Conservation (phyloP, 2,113 vertebrate genomes). For the Glaucomys volans region DNA sequence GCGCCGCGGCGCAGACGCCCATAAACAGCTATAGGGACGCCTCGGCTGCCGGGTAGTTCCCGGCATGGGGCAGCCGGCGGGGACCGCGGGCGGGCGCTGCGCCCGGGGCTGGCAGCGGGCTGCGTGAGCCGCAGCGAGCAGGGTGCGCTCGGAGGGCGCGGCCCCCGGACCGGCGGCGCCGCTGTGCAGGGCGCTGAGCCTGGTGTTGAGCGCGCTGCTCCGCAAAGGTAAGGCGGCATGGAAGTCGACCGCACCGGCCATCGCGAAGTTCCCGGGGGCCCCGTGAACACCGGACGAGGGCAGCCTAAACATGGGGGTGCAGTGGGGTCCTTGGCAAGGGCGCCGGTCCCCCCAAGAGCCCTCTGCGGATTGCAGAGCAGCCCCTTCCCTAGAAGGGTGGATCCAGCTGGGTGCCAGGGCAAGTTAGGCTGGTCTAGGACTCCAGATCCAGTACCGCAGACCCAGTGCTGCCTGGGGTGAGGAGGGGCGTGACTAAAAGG, state of each 20-base stretch:
- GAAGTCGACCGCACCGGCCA: neutral
- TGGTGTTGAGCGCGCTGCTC: constrained; percentile 84
- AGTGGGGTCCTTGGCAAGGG: neutral
- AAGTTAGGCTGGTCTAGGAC: neutral
- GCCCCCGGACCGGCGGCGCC: constrained; percentile 71
- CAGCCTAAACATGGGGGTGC: neutral
- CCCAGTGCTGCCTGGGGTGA: neutral
- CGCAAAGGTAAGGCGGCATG: constrained; percentile 82
- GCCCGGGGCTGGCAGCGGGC: constrained; percentile 29
- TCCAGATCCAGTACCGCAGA: neutral
- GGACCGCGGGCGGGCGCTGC: neutral
- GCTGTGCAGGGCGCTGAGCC: constrained; percentile 74
- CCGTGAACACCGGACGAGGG: neutral
- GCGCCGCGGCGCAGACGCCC: neutral
- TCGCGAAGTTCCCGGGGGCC: neutral
- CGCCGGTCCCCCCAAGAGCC: neutral
- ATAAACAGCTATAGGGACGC: neutral
- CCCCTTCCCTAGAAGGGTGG: neutral
- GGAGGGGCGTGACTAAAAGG: constrained; percentile 57
- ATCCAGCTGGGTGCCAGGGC: neutral
- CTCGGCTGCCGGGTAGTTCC: neutral
- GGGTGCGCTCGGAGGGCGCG: constrained; percentile 78
- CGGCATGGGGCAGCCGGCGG: constrained; percentile 62
- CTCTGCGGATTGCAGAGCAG: neutral
- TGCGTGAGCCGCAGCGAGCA: constrained; percentile 65